Percentiles rank a stretch among this genome's conserved stretches.
Conservation (phyloP, 2,888 invertebrate genomes). For the Drosophila anceps region DNA sequence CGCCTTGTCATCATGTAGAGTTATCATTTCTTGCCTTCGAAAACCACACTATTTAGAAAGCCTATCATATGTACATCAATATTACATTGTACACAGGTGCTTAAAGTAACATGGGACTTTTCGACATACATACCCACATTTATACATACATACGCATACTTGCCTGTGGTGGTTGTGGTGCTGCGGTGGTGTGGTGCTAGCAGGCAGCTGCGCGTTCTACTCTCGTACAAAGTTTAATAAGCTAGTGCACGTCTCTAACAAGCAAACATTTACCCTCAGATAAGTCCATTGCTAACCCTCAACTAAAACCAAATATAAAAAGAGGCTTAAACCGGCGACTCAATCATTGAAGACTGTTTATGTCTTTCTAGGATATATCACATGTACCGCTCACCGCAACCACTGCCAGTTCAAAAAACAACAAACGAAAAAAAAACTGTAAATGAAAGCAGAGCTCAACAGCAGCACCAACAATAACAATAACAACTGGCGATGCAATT, state of each 20-base stretch:
- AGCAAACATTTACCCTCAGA: conserved; percentile 9
- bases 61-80: conserved; percentile 3
- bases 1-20: conserved; percentile 27
- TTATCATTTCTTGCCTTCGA: conserved; percentile 14
- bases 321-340: conserved; percentile 30
- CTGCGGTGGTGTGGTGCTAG: conserved; percentile 46
- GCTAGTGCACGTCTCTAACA: conserved; percentile 76
- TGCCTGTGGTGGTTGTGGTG: conserved; percentile 68
- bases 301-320: conserved; percentile 44
- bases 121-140: conserved; percentile 19
- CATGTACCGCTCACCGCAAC: conserved; percentile 50
- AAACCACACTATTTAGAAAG: background rate
- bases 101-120: conserved; percentile 15
- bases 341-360: conserved; percentile 75
- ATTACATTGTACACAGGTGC: conserved; percentile 6
- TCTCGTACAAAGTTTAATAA: conserved; percentile 45
- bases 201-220: conserved; percentile 43
- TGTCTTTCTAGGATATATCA: conserved; percentile 70
- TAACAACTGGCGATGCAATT: conserved; percentile 74
- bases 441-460: conserved; percentile 24
- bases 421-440: conserved; percentile 5
- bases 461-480: conserved; percentile 17
- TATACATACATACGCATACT: conserved; percentile 20
- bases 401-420: conserved; percentile 31
- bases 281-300: conserved; percentile 52